A percentile compares a stretch with the other conserved stretches of the same genome.
phyloP scores from a whole-genome alignment of 2,888 invertebrate genomes.

The Diabrotica balteata region DNA sequence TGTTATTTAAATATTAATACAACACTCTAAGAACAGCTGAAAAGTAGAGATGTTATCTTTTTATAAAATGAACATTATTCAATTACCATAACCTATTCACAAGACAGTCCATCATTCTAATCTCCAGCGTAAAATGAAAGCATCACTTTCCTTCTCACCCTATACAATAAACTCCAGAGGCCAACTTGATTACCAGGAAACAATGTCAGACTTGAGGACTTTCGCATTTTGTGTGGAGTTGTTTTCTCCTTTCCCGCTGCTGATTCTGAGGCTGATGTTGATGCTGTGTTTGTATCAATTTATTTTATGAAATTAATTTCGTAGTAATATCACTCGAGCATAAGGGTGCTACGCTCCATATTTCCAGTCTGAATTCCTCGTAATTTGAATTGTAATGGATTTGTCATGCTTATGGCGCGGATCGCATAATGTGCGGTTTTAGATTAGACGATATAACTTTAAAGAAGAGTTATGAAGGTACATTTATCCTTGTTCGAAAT shows the following conservation, averaged over 20 bases:
- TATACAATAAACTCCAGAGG: slow-evolving; percentile 16
- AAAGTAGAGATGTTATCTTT: background rate
- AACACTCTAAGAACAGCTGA: no score
- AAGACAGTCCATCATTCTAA: no score
- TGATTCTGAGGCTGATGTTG: background rate
- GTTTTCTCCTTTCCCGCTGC: slow-evolving; percentile 2
- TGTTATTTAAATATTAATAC: no score
- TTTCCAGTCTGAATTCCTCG: slow-evolving; percentile 3
- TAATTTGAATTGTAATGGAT: slow-evolving; percentile 20
- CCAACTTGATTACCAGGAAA: slow-evolving; percentile 19
- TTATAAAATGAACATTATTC: background rate
- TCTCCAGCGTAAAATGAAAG: no score
- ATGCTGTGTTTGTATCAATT: slow-evolving; percentile 25
- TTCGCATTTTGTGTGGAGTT: slow-evolving; percentile 17
- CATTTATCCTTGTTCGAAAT: slow-evolving; percentile 7
- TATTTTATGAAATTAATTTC: slow-evolving; percentile 31
- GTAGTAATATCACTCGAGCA: slow-evolving; percentile 16
- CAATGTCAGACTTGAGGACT: slow-evolving; percentile 24
- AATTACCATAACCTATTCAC: no score
- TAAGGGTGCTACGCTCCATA: slow-evolving; percentile 4
- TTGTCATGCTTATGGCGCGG: slow-evolving; percentile 17
- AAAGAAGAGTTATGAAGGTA: slow-evolving; percentile 10
- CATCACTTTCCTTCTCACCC: background rate
- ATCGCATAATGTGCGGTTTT: slow-evolving; percentile 15
- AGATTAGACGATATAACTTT: slow-evolving; percentile 9